Base-by-base conservation (phyloP, 2,888 invertebrate species). In the Cryptus viduatorius region DNA sequence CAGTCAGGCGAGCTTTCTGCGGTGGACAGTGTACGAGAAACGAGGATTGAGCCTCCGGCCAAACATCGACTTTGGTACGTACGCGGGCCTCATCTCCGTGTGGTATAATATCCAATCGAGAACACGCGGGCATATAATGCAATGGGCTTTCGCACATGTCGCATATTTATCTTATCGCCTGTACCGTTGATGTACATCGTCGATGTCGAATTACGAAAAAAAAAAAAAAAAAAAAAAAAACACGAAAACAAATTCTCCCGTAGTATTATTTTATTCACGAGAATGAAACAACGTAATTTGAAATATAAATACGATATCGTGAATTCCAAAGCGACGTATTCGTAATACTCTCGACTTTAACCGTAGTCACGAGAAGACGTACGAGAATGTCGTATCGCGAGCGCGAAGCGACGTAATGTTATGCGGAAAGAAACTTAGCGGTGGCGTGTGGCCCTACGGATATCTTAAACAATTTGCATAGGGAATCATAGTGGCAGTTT, bases 401-500 rank as follows among this genome's bases (percentile, higher is more conserved):
- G 73, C 8, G 8, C 14, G 48, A 79, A 44, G 19, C 69, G 77
- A 59, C 48, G 81, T 42, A 50, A 73, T 53, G 50, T 31, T 79
- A 29, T 79, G 78, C 78, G 72, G 77, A 67, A 73, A 73, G 77
- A 67, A 73, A 73, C 65, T 71, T 85, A 69, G 78, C 79, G 75
- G 75, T 85, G 73, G 78, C 79, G 75, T 79, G 81, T 79, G 81
- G 85, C 83, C 84, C 73, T 83, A 85, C 85, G 92, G 92, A 93
- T 93, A 93, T 93, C 93, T 93, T 92, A 93, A 93, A 93, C 93
- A 94, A 93, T 94, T 94, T 94, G 93, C 93, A 94, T 93, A 92
- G 92, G 92, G 91, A 94, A 93, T 94, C 92, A 91, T 93, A 92
- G 92, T 91, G 92, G 93, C 91, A 92, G 93, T 93, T 93, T 93